Evolutionary conservation across 2,797 vertebrate species (phyloP).

Genomic region (Rachycentron canadum): DNA sequence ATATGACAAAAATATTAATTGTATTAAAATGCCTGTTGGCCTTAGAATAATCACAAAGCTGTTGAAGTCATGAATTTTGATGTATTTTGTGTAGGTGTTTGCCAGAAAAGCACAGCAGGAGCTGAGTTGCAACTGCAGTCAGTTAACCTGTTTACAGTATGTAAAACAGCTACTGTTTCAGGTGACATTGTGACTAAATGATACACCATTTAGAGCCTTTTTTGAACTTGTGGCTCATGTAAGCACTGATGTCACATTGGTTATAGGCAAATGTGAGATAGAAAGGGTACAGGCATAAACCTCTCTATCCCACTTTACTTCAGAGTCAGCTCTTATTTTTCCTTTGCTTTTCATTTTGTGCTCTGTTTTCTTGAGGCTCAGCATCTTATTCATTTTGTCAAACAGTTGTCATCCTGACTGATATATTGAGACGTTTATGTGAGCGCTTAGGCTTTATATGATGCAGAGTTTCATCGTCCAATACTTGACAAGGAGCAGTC

Average conservation of each 20-base stretch:
- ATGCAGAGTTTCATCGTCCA: neutral
- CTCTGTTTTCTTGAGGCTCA: neutral
- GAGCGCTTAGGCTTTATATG: neutral
- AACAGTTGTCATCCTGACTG: neutral
- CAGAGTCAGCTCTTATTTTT: neutral
- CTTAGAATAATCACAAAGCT: neutral
- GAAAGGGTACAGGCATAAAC: neutral
- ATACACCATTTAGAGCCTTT: neutral
- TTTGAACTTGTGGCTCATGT: neutral
- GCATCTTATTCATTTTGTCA: neutral
- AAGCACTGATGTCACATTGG: neutral
- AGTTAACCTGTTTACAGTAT: neutral
- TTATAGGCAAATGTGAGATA: neutral
- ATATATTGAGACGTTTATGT: neutral
- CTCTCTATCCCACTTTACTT: neutral
- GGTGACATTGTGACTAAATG: neutral
- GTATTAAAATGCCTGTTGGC: neutral
- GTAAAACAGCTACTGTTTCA: constrained; percentile 3
- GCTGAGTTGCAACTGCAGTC: constrained; percentile 1
- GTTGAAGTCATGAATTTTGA: neutral
- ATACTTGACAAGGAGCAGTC: neutral
- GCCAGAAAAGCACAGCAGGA: neutral
- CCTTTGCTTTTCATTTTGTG: neutral
- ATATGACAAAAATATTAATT: neutral
- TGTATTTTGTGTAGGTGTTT: neutral